These are phyloP conservation scores for Corythucha ciliata DNA, from an alignment of 2,888 invertebrate genomes.

Conservation along the genomic window DNA sequence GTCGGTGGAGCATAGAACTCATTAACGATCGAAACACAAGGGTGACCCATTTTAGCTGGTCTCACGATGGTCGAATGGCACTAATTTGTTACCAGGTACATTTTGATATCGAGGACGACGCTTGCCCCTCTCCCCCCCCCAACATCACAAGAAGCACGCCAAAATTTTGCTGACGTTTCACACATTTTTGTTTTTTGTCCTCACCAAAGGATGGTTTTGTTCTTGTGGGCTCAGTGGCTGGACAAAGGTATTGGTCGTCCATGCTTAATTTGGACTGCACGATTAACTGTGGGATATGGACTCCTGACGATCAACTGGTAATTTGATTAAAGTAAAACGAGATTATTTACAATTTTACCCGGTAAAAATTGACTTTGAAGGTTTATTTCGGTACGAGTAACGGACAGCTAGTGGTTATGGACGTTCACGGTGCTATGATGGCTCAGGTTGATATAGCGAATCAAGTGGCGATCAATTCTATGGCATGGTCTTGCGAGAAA, in stretches of 20 bases:
- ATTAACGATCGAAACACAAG: slow-evolving; percentile 97
- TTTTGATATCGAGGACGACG: too few species aligned
- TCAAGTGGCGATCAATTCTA: slow-evolving; percentile 76
- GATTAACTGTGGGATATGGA: slow-evolving; percentile 96
- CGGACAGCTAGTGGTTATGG: slow-evolving; percentile 93
- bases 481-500: slow-evolving; percentile 96
- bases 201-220: slow-evolving; percentile 89
- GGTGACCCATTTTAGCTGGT: slow-evolving; percentile 97
- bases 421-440: slow-evolving; percentile 91
- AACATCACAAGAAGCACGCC: too few species aligned
- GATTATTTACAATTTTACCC: neutral
- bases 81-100: slow-evolving; percentile 88
- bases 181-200: neutral
- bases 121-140: too few species aligned
- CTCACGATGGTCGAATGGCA: slow-evolving; percentile 96
- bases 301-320: slow-evolving; percentile 89
- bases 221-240: slow-evolving; percentile 91
- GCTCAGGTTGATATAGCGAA: slow-evolving; percentile 81
- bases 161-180: too few species aligned
- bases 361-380: slow-evolving; percentile 39
- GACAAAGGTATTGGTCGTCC: slow-evolving; percentile 96
- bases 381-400: slow-evolving; percentile 93
- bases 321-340: slow-evolving; percentile 16
- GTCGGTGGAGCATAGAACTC: slow-evolving; percentile 96
- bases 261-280: slow-evolving; percentile 89